Conservation (phyloP, 2,113 vertebrate species). For the Odocoileus virginianus region DNA sequence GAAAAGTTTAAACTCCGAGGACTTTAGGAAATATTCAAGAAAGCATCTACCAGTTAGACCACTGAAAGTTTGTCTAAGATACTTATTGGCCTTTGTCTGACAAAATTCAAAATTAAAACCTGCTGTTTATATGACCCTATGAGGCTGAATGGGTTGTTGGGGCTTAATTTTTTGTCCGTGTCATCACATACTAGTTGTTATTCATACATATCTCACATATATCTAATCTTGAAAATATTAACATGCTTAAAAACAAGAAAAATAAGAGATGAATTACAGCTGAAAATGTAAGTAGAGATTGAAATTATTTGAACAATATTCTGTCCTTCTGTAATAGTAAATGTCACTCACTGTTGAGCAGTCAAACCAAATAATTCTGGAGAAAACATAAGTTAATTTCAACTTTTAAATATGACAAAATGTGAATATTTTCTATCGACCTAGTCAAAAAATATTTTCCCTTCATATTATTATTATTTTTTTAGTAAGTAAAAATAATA, state of each 20-base stretch:
- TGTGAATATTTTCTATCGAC: neutral
- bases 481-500: neutral
- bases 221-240: neutral
- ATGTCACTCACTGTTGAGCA: neutral
- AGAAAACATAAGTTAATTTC: constrained; percentile 13
- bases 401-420: neutral
- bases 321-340: neutral
- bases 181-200: neutral
- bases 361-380: neutral
- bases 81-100: neutral
- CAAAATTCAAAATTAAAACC: neutral
- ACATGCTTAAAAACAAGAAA: constrained; percentile 19
- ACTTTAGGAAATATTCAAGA: neutral
- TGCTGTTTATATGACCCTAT: neutral
- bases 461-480: neutral
- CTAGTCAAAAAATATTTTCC: constrained; percentile 67
- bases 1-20: constrained; percentile 5
- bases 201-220: neutral
- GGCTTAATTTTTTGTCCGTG: neutral
- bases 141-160: neutral
- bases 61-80: neutral
- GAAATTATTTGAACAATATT: neutral
- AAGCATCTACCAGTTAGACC: neutral
- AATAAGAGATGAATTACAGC: neutral
- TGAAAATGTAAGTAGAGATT: neutral